Evolutionary conservation across 2,113 vertebrate genomes (phyloP).

Genomic region (Turdus rufiventris): DNA sequence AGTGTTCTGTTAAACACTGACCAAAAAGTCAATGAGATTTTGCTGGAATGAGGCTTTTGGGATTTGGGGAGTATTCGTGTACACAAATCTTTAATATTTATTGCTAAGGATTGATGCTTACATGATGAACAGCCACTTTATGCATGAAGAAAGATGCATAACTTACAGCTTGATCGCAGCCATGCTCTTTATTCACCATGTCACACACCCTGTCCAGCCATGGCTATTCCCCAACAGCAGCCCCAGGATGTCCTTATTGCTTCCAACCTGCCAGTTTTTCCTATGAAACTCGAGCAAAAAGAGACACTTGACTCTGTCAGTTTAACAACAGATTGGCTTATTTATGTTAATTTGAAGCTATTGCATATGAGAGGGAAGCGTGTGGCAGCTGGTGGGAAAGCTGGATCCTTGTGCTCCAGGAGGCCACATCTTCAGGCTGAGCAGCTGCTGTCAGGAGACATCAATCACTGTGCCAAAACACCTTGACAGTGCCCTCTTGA

Average conservation of each 20-base stretch:
- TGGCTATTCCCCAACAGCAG: background rate
- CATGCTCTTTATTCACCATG: background rate
- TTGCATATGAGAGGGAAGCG: background rate
- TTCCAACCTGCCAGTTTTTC: background rate
- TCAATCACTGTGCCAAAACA: background rate
- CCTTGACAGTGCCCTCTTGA: background rate
- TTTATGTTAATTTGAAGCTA: background rate
- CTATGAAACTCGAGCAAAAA: background rate
- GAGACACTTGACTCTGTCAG: background rate
- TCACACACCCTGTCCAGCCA: background rate
- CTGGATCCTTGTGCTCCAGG: background rate
- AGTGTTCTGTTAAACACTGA: background rate
- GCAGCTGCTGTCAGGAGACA: background rate
- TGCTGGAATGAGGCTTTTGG: background rate
- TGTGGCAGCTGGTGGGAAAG: background rate
- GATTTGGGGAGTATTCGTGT: background rate
- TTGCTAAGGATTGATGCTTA: background rate
- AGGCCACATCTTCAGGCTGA: constrained; percentile 1
- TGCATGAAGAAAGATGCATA: background rate
- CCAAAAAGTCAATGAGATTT: constrained; percentile 20
- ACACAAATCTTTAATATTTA: background rate
- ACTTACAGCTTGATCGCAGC: background rate
- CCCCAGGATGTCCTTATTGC: background rate
- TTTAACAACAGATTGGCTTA: background rate
- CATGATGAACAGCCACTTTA: background rate